phyloP scores from a whole-genome alignment of 1,140 invertebrate species.

The Phthorimaea operculella region DNA sequence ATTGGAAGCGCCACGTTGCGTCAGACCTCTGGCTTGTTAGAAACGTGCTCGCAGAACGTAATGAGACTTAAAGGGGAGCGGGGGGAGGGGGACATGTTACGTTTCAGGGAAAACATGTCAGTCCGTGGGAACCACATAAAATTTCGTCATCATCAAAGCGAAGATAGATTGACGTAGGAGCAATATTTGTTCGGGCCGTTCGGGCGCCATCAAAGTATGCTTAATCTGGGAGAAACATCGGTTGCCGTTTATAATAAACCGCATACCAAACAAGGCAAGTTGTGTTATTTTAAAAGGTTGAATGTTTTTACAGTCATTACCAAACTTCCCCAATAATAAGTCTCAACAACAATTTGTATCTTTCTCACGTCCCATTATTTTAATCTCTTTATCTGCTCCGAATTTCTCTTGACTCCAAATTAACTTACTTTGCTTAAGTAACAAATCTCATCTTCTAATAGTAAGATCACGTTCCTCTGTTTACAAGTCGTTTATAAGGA shows the following conservation, averaged over 20 bases:
- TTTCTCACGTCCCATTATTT: too few relatives aligned
- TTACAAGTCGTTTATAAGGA: constrained; percentile 13
- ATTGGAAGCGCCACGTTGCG: not conserved
- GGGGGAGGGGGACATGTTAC: not conserved
- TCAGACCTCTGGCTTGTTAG: not conserved
- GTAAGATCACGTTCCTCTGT: constrained; percentile 15
- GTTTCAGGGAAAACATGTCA: constrained; percentile 4
- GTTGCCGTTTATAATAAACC: not conserved
- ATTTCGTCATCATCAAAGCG: constrained; percentile 4
- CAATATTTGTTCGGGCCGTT: not conserved
- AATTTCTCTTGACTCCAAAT: too few relatives aligned
- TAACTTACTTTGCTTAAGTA: too few relatives aligned
- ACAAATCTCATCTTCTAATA: not conserved
- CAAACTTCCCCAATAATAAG: too few relatives aligned
- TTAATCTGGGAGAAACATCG: not conserved
- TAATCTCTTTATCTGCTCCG: too few relatives aligned
- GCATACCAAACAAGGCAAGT: not conserved
- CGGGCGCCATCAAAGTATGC: not conserved
- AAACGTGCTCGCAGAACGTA: not conserved
- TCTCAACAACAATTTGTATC: too few relatives aligned
- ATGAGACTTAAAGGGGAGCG: not conserved
- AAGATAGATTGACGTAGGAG: not conserved
- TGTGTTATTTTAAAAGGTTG: not conserved
- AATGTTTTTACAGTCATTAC: too few relatives aligned
- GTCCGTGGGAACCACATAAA: constrained; percentile 1